Conservation (phyloP, 1,140 invertebrate genomes). For the Phymorhynchus buccinoides region DNA sequence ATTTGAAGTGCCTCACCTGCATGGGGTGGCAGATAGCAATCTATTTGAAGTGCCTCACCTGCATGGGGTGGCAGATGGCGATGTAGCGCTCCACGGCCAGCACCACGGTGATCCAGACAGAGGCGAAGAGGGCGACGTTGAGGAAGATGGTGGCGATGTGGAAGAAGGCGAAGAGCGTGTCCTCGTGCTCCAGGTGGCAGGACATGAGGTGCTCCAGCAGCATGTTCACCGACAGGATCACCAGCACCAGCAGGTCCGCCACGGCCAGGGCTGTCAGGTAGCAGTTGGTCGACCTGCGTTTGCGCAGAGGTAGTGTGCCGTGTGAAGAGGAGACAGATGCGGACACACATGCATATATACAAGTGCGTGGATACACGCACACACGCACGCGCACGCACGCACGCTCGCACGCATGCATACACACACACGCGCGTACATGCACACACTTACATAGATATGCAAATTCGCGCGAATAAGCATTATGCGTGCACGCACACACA, state of each 20-base stretch:
- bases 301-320: no score
- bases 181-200: constrained; percentile 27
- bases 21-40: constrained; percentile 83
- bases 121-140: constrained; percentile 72
- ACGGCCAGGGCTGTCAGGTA: constrained; percentile 84
- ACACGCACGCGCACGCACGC: no score
- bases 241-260: constrained; percentile 82
- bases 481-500: no score
- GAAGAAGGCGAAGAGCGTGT: neutral
- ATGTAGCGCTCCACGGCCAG: constrained; percentile 82
- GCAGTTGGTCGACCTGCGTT: constrained; percentile 78
- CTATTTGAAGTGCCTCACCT: constrained; percentile 78
- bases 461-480: neutral
- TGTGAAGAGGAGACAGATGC: neutral
- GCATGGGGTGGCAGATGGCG: constrained; percentile 81
- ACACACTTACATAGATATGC: neutral
- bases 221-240: constrained; percentile 72
- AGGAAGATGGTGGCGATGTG: constrained; percentile 54
- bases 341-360: neutral
- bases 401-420: neutral
- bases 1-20: constrained; percentile 78
- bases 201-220: constrained; percentile 45
- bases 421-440: neutral
- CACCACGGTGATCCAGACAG: constrained; percentile 83
- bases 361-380: no score